Evolutionary conservation across 2,113 vertebrate genomes (phyloP).

Genomic region (Pithys albifrons): DNA sequence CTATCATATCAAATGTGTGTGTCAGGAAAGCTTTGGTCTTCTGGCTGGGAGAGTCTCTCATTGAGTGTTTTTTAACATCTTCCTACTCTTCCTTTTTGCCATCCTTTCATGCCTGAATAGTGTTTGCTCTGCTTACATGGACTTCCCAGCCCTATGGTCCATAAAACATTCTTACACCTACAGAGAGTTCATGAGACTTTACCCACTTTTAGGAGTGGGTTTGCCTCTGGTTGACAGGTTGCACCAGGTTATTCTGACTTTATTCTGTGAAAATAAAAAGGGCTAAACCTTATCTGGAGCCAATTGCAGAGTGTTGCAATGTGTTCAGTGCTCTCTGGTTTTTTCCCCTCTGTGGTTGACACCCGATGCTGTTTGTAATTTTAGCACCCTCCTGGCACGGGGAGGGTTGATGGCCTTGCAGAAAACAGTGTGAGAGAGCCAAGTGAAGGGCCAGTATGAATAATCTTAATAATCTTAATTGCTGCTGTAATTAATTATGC

Average conservation of each 20-base stretch:
- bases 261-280: background rate
- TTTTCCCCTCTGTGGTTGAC: background rate
- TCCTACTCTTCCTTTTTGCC: background rate
- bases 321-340: background rate
- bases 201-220: background rate
- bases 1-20: accelerated
- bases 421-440: background rate
- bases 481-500: background rate
- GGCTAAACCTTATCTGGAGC: background rate
- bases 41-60: accelerated
- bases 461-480: background rate
- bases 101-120: background rate
- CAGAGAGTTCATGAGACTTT: background rate
- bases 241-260: conserved; percentile 33
- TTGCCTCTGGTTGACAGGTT: background rate
- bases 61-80: background rate
- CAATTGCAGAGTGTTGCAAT: conserved; percentile 1
- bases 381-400: background rate
- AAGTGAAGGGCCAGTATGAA: background rate
- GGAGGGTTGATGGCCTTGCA: background rate
- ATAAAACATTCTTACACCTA: background rate
- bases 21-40: background rate
- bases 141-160: background rate
- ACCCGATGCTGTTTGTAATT: conserved; percentile 8
- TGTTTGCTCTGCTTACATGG: background rate